Evolutionary conservation across 35 echinoderm and acorn worm species (phyloP).

Genomic region (Eucidaris tribuloides): DNA sequence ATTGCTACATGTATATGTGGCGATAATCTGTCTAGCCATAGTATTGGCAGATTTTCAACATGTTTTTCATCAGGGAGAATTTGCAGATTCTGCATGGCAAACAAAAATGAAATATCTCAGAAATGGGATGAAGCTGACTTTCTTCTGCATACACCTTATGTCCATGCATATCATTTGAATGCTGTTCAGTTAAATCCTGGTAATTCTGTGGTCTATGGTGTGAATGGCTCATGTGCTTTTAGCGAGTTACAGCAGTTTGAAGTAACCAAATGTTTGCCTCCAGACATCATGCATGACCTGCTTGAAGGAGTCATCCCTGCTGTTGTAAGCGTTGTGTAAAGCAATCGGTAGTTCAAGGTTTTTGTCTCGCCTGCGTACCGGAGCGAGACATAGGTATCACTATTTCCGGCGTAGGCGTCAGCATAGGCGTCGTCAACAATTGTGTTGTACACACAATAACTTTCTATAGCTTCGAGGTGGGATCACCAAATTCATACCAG

Average conservation of each 20-base stretch:
- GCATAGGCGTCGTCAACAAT: no score
- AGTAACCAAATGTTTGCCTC: neutral
- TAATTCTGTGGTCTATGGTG: neutral
- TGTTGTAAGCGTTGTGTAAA: neutral
- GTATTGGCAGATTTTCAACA: neutral
- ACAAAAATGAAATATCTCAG: neutral
- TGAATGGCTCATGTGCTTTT: neutral
- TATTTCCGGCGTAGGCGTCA: no score
- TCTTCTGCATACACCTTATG: neutral
- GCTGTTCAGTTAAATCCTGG: neutral
- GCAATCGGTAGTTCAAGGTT: no score
- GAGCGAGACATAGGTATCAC: no score
- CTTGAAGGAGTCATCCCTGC: neutral
- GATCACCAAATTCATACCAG: no score
- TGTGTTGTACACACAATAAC: no score
- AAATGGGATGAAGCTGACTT: neutral
- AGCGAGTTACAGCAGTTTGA: conserved; percentile 12
- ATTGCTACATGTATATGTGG: neutral
- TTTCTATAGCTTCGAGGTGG: no score
- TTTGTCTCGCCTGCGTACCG: no score
- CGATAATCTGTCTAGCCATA: neutral
- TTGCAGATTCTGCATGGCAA: neutral
- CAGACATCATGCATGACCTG: conserved; percentile 26
- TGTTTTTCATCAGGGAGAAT: neutral
- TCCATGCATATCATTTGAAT: neutral